phyloP scores from a whole-genome alignment of 1,140 invertebrate species.

The Drosophila bocqueti region DNA sequence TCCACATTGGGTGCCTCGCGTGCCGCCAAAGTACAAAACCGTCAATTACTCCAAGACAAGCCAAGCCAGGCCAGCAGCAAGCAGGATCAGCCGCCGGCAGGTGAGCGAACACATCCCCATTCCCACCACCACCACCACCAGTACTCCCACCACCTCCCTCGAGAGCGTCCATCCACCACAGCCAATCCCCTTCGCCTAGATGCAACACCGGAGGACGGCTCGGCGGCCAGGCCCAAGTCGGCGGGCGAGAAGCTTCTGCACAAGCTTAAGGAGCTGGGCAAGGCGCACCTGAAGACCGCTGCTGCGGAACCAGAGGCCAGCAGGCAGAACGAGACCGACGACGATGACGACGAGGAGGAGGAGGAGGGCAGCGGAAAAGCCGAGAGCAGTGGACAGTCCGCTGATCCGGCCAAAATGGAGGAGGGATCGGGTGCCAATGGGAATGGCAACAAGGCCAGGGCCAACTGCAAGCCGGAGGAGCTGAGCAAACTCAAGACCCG shows the following conservation, averaged over 20 bases:
- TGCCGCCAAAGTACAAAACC: slow-evolving; percentile 83
- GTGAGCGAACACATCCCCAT: slow-evolving; percentile 45
- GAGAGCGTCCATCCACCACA: slow-evolving; percentile 45
- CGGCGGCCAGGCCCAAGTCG: slow-evolving; percentile 56
- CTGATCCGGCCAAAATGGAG: slow-evolving; percentile 33
- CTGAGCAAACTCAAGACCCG: slow-evolving; percentile 90
- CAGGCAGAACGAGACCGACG: slow-evolving; percentile 78
- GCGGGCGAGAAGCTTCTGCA: slow-evolving; percentile 69
- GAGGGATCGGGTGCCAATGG: slow-evolving; percentile 38
- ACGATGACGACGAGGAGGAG: slow-evolving; percentile 75
- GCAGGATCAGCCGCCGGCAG: slow-evolving; percentile 40
- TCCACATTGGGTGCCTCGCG: slow-evolving; percentile 81
- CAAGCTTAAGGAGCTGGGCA: slow-evolving; percentile 70
- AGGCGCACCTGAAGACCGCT: slow-evolving; percentile 65
- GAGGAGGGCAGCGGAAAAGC: slow-evolving; percentile 43
- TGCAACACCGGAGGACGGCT: slow-evolving; percentile 50
- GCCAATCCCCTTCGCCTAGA: slow-evolving; percentile 50
- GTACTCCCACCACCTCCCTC: slow-evolving; percentile 5
- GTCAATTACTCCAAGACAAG: slow-evolving; percentile 84
- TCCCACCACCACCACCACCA: slow-evolving; percentile 12
- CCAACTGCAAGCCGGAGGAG: slow-evolving; percentile 93
- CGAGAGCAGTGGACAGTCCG: slow-evolving; percentile 58
- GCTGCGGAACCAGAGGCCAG: slow-evolving; percentile 62
- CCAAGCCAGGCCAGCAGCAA: slow-evolving; percentile 56
- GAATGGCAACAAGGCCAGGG: slow-evolving; percentile 89